Base-by-base conservation (phyloP, 2,113 vertebrate genomes). In the Guaruba guarouba region DNA sequence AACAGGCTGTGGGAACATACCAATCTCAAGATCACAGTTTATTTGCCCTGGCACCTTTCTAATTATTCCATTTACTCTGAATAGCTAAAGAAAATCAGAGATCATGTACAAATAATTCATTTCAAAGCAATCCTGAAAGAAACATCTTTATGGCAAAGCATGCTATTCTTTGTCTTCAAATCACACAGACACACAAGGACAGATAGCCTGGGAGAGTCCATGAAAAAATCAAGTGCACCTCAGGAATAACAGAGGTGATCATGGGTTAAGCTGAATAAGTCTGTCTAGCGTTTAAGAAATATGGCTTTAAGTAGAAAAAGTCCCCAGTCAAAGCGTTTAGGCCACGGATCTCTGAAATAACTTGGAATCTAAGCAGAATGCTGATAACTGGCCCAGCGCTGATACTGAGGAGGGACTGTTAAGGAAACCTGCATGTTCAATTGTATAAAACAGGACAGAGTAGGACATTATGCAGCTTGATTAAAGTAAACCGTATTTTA, bases 1-100 rank as follows among this genome's bases (percentile, higher is more conserved):
- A 83, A 63, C 29, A 52, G 82, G 76, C 73, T 88, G 80, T 93
- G 82, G 88, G 92, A 97, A 93, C 76, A 68, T 28, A 90, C 17
- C 61, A 67, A 0, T 81, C 90, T 86, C 79, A 78, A 86, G 64
- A 39, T 70, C 70, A 88, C 1, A 1, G 67, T 71, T 96, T 57
- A 44, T 88, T 84, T 95, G 48, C 55, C 80, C 73, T 92, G 48
- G 24, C 73, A 93, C 86, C 61, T 84, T 94, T 67, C 28, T 20
- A 88, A 48, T 81, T 46, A 78, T 35, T 18, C 43, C 39, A 44
- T 81, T 90, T 81, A 71, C 61, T 81, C 19, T 81, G 37, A 92
- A 78, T 28, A 85, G 44, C 76, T 71, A 48, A 84, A 80, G 24
- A 69, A 83, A 82, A 81, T 54, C 37, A 78, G 63, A 76, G 28